Base-by-base conservation (phyloP, 2,113 vertebrate species). In the Limanda limanda region DNA sequence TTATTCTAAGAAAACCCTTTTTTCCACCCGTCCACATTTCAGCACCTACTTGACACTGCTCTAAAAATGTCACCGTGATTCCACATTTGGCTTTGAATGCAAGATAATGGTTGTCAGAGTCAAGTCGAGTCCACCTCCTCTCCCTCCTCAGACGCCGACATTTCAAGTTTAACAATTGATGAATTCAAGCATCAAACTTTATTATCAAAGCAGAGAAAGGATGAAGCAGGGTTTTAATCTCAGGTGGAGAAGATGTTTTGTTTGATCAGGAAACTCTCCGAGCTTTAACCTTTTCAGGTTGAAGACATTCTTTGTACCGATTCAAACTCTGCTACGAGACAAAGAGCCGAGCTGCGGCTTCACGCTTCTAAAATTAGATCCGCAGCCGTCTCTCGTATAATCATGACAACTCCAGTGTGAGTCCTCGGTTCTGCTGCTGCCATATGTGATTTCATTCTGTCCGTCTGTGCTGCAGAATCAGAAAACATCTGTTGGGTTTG, bases 181-280 rank as follows among this genome's bases (percentile, higher is more conserved):
- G 31, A 71, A 78, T 65, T 72, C 11, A 65, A 74, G 61, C 64
- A 58, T 78, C 69, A 45, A 66, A 73, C 60, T 76, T 78, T 70
- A 52, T 74, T 76, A 78, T 69, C 51, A 55, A 52, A 84, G 37
- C 63, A n/a, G 48, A 66, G 14, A 47, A 40, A 63, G 35, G 79
- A 76, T 77, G 79, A 47, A 3, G 12, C 24, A 14, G 40, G 21
- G 42, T 2, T 79, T 68, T 58, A 18, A 61, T 37, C 68, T 52
- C 71, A 85, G 80, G 65, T 67, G 77, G 51, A 84, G 56, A 63
- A 78, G 84, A 82, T 87, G 73, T 78, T 83, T 63, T 73, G 75
- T 88, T 74, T 81, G 74, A 83, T 31, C 17, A 11, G 73, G 79
- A 81, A 77, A 66, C 64, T 68, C 31, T 58, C 70, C 59, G 60